Evolutionary conservation across 2,113 vertebrate genomes (phyloP), one percentile per base, ranked within the genome.

Genomic region (Beaufortia kweichowensis): DNA sequence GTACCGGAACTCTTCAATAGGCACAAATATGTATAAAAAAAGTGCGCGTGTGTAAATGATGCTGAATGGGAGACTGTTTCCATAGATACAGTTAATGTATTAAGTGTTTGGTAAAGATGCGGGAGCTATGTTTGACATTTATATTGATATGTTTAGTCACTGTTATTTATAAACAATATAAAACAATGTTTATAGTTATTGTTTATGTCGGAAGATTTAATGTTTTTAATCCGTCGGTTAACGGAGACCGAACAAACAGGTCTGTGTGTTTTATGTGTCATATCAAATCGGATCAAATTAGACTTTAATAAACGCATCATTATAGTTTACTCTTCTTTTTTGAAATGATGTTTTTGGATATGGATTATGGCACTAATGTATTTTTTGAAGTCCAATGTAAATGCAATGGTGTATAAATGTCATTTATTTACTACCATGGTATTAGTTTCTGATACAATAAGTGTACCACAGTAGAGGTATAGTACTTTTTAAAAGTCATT

Each of bases 31-130:
- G 68, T 19, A n/a, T 26, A 21, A 53, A 41, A 71, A n/a, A 9
- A 11, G 29, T 39, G 68, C 14, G 53, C 23, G 35, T 39, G 35
- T 56, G 8, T 39, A n/a, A 71, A 28, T 17, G 50, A 57, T 41
- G 53, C 68, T 71, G 7, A 57, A 59, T 21, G 2, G 33, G 68
- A 71, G 69, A 59, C 53, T 7, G 69, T 71, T 71, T 24, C 68
- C 68, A 71, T 71, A 71, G 68, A 71, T 59, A 71, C 68, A 71
- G 31, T 41, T 21, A 19, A 57, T 57, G 11, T 2, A 11, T 57
- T 9, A 33, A 55, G 23, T 31, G 59, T 29, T 31, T 31, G 59
- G 1, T 55, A 31, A 50, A 21, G 28, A 33, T 33, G 28, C 4
- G 5, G 35, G 31, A 55, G 53, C 11, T 14, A 43, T 43, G 39